These are phyloP conservation scores for Masnerella sp. DNA, from an alignment of 2,888 invertebrate genomes.

Conservation along the genomic window DNA sequence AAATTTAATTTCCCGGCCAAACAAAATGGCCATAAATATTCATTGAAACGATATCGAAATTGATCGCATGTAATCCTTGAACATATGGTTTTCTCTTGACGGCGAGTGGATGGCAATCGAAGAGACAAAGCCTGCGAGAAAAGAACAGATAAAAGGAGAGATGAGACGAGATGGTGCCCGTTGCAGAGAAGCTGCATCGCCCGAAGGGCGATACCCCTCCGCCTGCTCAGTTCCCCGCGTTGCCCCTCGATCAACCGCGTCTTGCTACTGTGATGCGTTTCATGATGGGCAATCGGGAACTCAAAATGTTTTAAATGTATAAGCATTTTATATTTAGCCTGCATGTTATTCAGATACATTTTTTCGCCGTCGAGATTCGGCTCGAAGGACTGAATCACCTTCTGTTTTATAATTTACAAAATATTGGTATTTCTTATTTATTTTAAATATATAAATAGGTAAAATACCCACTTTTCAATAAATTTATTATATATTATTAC, in stretches of 20 bases:
- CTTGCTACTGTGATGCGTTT: slow-evolving; percentile 48
- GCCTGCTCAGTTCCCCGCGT: neutral
- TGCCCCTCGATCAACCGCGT: slow-evolving; percentile 10
- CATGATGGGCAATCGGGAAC: slow-evolving; percentile 31
- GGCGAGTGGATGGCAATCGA: slow-evolving; percentile 44
- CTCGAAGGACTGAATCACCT: no score
- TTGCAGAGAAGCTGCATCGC: slow-evolving; percentile 72
- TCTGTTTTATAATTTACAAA: no score
- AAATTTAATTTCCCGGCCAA: slow-evolving; percentile 35
- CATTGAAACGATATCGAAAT: slow-evolving; percentile 47
- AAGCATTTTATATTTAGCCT: no score
- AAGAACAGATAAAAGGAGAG: slow-evolving; percentile 53
- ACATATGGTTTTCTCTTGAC: slow-evolving; percentile 50
- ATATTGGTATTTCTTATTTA: no score
- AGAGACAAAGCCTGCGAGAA: slow-evolving; percentile 43
- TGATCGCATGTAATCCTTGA: slow-evolving; percentile 55
- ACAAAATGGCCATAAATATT: slow-evolving; percentile 38
- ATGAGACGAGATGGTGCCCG: slow-evolving; percentile 60
- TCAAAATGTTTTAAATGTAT: no score
- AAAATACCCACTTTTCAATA: no score
- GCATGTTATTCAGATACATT: no score
- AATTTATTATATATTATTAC: no score
- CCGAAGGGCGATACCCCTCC: slow-evolving; percentile 65
- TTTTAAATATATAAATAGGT: no score
- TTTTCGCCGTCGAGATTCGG: no score